These are phyloP conservation scores for Yponomeuta sedellus DNA, from an alignment of 2,888 invertebrate species.

Conservation along the genomic window DNA sequence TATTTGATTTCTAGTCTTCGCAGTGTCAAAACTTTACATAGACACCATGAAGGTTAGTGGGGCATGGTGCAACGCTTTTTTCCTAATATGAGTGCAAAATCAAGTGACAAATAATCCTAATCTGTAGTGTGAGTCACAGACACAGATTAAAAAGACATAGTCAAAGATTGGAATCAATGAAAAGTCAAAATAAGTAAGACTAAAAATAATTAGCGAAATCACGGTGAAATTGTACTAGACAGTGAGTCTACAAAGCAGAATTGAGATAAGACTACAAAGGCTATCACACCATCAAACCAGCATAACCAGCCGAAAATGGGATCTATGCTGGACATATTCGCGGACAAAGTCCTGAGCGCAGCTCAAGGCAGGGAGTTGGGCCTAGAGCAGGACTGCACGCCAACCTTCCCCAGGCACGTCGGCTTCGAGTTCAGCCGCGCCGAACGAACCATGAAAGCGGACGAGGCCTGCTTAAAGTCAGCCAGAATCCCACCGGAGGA, in stretches of 20 bases:
- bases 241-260: too few species aligned
- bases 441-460: conserved; percentile 84
- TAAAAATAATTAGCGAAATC: too few species aligned
- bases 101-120: conserved; percentile 38
- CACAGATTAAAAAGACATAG: too few species aligned
- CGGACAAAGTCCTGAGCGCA: neutral
- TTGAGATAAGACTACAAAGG: too few species aligned
- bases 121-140: too few species aligned
- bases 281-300: neutral
- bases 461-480: conserved; percentile 85
- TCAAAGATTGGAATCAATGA: too few species aligned
- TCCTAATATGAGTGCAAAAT: neutral
- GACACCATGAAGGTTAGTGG: too few species aligned
- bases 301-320: neutral
- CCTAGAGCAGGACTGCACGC: neutral
- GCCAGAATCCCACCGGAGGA: conserved; percentile 80
- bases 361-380: neutral
- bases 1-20: too few species aligned
- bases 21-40: too few species aligned
- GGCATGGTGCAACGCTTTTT: too few species aligned
- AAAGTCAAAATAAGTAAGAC: too few species aligned
- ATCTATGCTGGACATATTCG: neutral
- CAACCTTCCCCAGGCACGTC: neutral
- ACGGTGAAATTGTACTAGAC: too few species aligned
- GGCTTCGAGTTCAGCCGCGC: neutral